A percentile compares a stretch with the other conserved stretches of the same genome.
phyloP scores from a whole-genome alignment of 1,140 invertebrate species.

The Parapsyche elsis region DNA sequence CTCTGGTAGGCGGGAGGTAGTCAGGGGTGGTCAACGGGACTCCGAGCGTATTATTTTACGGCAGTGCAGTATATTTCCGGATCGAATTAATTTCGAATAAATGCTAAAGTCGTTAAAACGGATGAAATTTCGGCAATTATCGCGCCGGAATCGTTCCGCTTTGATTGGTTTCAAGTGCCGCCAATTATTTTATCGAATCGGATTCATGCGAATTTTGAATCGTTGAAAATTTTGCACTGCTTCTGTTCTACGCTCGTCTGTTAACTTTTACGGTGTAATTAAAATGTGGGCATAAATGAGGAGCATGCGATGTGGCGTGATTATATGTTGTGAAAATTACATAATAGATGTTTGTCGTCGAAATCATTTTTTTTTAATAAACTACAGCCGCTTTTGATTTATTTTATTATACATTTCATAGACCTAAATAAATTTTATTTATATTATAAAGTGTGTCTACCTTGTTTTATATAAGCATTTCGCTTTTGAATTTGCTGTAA shows the following conservation, averaged over 20 bases:
- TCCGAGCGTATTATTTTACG: not conserved
- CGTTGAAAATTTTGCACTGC: too few species aligned
- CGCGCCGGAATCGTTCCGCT: too few species aligned
- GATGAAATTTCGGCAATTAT: too few species aligned
- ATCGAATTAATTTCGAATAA: too few species aligned
- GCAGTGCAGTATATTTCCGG: too few species aligned
- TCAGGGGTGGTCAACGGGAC: not conserved
- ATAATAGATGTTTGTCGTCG: not conserved
- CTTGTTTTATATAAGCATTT: not conserved
- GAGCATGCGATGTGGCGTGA: constrained; percentile 18
- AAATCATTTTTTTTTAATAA: not conserved
- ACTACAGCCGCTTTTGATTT: too few species aligned
- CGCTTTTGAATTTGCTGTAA: not conserved
- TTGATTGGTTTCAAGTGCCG: too few species aligned
- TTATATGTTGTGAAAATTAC: constrained; percentile 3
- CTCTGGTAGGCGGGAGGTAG: too few species aligned
- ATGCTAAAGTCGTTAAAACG: too few species aligned
- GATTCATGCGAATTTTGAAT: too few species aligned
- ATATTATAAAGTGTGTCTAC: not conserved
- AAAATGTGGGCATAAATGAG: not conserved
- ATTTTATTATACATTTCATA: not conserved
- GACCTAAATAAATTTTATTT: not conserved
- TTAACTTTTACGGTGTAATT: not conserved
- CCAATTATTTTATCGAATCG: too few species aligned
- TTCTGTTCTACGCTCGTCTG: too few species aligned